These are phyloP conservation scores for Parotocinclus haroldoi DNA, from an alignment of 2,797 vertebrate genomes.

Conservation along the genomic window DNA sequence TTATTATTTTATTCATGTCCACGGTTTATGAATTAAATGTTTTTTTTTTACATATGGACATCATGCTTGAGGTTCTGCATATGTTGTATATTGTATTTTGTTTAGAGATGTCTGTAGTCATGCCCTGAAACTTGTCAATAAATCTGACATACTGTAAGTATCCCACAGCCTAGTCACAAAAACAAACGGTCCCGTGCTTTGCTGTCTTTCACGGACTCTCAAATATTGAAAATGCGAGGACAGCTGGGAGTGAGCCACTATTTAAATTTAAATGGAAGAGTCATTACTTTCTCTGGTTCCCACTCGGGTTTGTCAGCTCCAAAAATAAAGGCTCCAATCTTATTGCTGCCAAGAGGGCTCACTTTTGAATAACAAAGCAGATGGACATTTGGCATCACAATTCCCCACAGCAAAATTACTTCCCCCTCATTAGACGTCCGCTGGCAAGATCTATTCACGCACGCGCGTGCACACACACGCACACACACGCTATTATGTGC, in stretches of 20 bases:
- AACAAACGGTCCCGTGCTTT: conserved; percentile 29
- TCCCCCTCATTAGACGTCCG: conserved; percentile 74
- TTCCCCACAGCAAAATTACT: conserved; percentile 64
- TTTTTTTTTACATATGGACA: too few relatives aligned
- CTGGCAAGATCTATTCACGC: conserved; percentile 56
- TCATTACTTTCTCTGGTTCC: conserved; percentile 55
- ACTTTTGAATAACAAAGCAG: conserved; percentile 71
- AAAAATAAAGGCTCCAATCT: conserved; percentile 15
- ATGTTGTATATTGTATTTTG: too few relatives aligned
- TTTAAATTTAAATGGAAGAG: conserved; percentile 74
- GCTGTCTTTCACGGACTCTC: conserved; percentile 44
- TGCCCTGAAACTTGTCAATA: neutral
- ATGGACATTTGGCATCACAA: conserved; percentile 69
- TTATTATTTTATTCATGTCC: too few relatives aligned
- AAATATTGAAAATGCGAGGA: conserved; percentile 58
- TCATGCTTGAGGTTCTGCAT: too few relatives aligned
- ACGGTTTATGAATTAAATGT: too few relatives aligned
- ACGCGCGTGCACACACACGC: too few relatives aligned
- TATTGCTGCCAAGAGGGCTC: conserved; percentile 36
- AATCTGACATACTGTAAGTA: neutral
- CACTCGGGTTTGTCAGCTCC: conserved; percentile 25
- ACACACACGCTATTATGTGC: conserved; percentile 12
- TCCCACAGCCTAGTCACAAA: neutral
- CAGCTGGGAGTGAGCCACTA: conserved; percentile 60
- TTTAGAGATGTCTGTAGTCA: too few relatives aligned